Base-by-base conservation (phyloP, 2,797 vertebrate genomes). In the Phataginus tricuspis region DNA sequence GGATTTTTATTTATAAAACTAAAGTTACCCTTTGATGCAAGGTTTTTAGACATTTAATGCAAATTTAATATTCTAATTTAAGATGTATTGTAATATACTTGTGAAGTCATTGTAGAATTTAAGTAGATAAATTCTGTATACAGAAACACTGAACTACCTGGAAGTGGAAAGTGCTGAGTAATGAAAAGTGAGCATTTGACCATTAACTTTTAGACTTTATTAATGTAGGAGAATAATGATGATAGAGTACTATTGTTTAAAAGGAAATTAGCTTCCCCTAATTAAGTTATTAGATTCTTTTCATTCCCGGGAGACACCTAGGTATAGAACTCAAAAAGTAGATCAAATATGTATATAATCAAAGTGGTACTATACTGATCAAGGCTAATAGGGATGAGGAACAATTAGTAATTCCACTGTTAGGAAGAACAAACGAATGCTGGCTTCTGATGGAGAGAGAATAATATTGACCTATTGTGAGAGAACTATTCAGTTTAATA, bases 151-250 rank as follows among this genome's bases (percentile, higher is more conserved):
- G 8, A 91, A 72, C 9, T n/a, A 57, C 15, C 4, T 7, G 59
- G 7, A 53, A 34, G 42, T 12, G 74, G 21, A 63, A 86, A 91
- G 34, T 19, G 1, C 63, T 68, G 11, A 64, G 19, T 83, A 63
- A 87, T 55, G 23, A 85, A 90, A 94, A 68, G 12, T 68, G 34
- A 96, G 13, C 15, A 53, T 90, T 86, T 84, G 19, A 84, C 16
- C 71, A 45, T 57, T 68, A 80, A 59, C 7, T 34, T 79, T 51
- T 86, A 51, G 19, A 87, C 2, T 80, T 72, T 57, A 39, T 29
- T 69, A 66, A 74, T 71, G 4, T 53, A 14, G 25, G 14, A 71
- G 68, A 91, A 57, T 49, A 87, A 85, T 86, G 11, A n/a, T 16
- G 49, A 94, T n/a, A 53, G 7, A 71, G 1, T 19, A 0, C 49